These are phyloP conservation scores for Botia kubotai DNA, from an alignment of 2,797 vertebrate genomes.

Conservation along the genomic window DNA sequence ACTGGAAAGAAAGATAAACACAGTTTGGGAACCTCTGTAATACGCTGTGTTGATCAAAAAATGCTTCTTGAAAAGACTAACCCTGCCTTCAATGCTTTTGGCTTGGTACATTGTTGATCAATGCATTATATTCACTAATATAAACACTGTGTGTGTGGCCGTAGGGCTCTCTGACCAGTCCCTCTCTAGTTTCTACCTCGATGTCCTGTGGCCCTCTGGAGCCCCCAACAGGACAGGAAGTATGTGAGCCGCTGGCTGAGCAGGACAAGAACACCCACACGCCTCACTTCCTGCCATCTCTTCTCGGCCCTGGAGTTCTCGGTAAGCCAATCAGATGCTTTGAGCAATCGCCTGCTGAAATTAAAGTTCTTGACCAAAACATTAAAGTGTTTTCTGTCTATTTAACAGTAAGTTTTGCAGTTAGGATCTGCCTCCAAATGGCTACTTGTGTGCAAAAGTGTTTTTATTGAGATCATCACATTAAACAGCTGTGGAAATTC, in stretches of 20 bases:
- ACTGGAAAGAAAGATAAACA: neutral
- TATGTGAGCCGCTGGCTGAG: slow-evolving; percentile 65
- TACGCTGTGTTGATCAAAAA: neutral
- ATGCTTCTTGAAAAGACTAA: too few species aligned
- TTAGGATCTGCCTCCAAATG: too few species aligned
- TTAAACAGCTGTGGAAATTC: too few species aligned
- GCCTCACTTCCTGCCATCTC: slow-evolving; percentile 73
- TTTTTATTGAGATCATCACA: too few species aligned
- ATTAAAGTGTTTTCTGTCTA: too few species aligned
- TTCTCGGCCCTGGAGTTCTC: slow-evolving; percentile 77
- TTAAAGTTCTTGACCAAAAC: too few species aligned
- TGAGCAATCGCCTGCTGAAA: too few species aligned
- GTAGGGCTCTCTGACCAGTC: slow-evolving; percentile 62
- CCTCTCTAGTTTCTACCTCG: slow-evolving; percentile 66
- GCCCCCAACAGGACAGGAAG: slow-evolving; percentile 64
- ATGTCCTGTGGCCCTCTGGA: slow-evolving; percentile 62
- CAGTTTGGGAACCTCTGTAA: neutral
- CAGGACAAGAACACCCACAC: slow-evolving; percentile 73
- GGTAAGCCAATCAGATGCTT: slow-evolving; percentile 69
- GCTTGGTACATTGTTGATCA: neutral
- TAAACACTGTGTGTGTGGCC: slow-evolving; percentile 17
- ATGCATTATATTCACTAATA: neutral
- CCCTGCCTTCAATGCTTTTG: too few species aligned
- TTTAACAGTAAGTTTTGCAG: too few species aligned
- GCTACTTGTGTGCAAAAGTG: too few species aligned